Evolutionary conservation across 35 echinoderm and acorn worm genomes (phyloP), one percentile per base, ranked within the genome.

Genomic region (Ophioderma brevispina): DNA sequence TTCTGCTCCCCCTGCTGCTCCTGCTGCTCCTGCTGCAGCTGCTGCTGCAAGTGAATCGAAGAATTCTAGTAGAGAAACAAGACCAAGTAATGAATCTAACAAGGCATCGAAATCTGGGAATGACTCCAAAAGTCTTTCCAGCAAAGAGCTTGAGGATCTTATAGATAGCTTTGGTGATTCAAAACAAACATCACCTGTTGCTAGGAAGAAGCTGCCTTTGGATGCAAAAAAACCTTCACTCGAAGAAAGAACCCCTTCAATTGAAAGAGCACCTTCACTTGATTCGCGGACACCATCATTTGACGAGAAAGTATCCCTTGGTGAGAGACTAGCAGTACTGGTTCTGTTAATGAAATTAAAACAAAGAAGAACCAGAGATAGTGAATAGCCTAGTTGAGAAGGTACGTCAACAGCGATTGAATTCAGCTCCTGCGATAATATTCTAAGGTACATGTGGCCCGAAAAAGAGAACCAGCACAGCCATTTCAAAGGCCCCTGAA

Each of bases 311-410:
- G 21, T 21, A 31, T 37, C 15, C 37, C 35, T 21, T 36, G 52
- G 35, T 1, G 63, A 25, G 23, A 38, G 13, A 82, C 80, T 1
- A 41, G 21, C 32, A 82, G 80, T 85, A 30, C 55, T 33, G 52
- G 52, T 23, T 64, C 35, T 52, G 1, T 19, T 36, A 70, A 35
- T 75, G 63, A 33, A 30, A 18, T 18, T 49, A 56, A 46, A 52
- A 23, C 31, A 35, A 35, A 23, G 52, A 85, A 36, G 83, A 85
- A 1, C 13, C 43, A 35, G 23, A 52, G 34, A 31, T 1, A 0
- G 82, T 91, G 6, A 90, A 76, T 70, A 83, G 79, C 33, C 82
- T 50, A 36, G 81, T 91, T 21, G 32, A 78, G 19, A 91, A 86
- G 38, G 75, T 85, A 19, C 82, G 76, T 78, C 85, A 92, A 38